Evolutionary conservation across 2,113 vertebrate genomes (phyloP).

Genomic region (Jaculus jaculus): DNA sequence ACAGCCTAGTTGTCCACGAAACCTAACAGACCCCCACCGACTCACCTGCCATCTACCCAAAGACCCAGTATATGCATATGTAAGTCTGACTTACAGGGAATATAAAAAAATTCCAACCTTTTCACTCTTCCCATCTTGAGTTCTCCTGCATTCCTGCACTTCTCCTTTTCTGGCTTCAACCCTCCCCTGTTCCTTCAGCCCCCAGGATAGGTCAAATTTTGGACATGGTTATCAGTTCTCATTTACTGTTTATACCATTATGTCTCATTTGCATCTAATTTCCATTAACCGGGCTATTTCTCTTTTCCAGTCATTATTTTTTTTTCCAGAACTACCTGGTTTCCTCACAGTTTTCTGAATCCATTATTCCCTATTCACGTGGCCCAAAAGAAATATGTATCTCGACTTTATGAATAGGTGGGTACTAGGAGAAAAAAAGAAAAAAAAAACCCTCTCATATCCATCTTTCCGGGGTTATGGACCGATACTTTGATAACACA

Average conservation of each 20-base stretch:
- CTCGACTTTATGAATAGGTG: conserved; percentile 39
- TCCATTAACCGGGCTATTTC: not conserved
- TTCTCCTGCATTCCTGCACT: not conserved
- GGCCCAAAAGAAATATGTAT: conserved; percentile 42
- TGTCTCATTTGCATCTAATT: not conserved
- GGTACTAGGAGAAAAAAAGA: not conserved
- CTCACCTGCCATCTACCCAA: no score
- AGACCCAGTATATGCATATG: not conserved
- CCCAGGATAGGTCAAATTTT: not conserved
- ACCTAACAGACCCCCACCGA: no score
- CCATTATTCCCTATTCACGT: not conserved
- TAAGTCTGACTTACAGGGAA: not conserved
- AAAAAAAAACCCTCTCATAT: not conserved
- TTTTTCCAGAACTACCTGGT: not conserved
- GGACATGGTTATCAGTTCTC: not conserved
- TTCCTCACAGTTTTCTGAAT: not conserved
- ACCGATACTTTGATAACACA: conserved; percentile 55
- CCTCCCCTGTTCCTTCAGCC: not conserved
- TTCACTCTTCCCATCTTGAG: not conserved
- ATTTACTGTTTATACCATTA: not conserved
- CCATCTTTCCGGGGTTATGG: conserved; percentile 43
- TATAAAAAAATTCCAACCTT: not conserved
- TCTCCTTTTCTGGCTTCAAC: not conserved
- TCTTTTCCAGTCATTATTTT: not conserved
- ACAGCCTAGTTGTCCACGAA: not conserved